phyloP scores from a whole-genome alignment of 2,888 invertebrate species.

The Atethmia centrago region DNA sequence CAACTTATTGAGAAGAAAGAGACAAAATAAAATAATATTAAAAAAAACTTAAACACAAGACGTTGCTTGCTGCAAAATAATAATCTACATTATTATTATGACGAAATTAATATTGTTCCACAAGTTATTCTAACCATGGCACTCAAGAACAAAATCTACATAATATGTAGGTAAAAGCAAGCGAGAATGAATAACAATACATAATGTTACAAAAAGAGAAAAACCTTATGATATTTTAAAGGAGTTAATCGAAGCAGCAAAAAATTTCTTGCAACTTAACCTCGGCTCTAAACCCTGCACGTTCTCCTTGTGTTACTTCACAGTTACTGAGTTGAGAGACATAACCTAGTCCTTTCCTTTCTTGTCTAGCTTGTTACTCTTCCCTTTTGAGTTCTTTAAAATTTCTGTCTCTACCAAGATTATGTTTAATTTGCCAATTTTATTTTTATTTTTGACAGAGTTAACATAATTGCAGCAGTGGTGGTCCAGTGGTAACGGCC shows the following conservation, averaged over 20 bases:
- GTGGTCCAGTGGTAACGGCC: too few species aligned
- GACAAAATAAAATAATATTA: not conserved
- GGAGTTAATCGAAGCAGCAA: slow-evolving; percentile 16
- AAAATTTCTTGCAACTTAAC: slow-evolving; percentile 31
- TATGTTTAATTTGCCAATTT: not conserved
- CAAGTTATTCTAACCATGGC: too few species aligned
- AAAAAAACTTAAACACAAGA: not conserved
- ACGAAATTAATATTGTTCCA: too few species aligned
- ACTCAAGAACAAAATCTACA: not conserved
- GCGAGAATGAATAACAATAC: not conserved
- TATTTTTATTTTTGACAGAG: too few species aligned
- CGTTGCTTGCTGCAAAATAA: not conserved
- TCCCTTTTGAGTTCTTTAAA: not conserved
- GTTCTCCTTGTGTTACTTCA: slow-evolving; percentile 39
- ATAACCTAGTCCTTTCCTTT: slow-evolving; percentile 40
- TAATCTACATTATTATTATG: too few species aligned
- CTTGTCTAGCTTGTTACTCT: slow-evolving; percentile 14
- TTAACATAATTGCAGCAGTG: too few species aligned
- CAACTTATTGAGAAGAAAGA: slow-evolving; percentile 1
- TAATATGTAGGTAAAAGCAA: not conserved
- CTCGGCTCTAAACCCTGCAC: slow-evolving; percentile 36
- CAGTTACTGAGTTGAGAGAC: slow-evolving; percentile 29
- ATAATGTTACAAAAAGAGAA: slow-evolving; percentile 3
- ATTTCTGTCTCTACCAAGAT: not conserved
- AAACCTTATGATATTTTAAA: slow-evolving; percentile 17